Base-by-base conservation (phyloP, 2,797 vertebrate genomes). In the Agapornis canus region DNA sequence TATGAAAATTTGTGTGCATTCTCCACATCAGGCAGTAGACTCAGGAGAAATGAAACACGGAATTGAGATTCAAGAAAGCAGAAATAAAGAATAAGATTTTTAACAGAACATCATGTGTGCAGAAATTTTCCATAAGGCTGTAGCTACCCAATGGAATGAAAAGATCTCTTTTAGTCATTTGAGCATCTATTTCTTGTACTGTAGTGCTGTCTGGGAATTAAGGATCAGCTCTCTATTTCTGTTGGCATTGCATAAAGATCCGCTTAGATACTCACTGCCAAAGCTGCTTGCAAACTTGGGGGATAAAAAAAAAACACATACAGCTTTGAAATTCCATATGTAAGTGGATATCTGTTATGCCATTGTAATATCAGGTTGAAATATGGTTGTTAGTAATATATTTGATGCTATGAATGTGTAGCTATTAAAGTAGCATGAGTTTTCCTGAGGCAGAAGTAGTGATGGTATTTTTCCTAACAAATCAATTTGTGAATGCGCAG, bases 291-390 rank as follows among this genome's bases (percentile, higher is more conserved):
- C 13, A 61, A 19, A 81, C 29, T 12, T 68, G 15, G 4, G 10
- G 7, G 14, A 23, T 49, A 27, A 4, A 45, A 52, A 92, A 82
- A 60, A n/a, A 0, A 0, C 0, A n/a, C 10, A 54, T 5, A 11
- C 2, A 11, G 17, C 25, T 91, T 85, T 68, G 60, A 75, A 83
- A 71, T 83, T 61, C 31, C 37, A 0, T 61, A 10, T 61, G 9
- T 64, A 71, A 92, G 49, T 47, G 7, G 11, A 1, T 68, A 31
- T 39, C 14, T 68, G 7, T 54, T 43, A 32, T 21, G 10, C 13
- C 17, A 18, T 76, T 72, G 13, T 25, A 68, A 11, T 8, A 69
- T 75, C 35, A 4, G 10, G 2, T 56, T 10, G 31, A 68, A 84
- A 37, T 56, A 37, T 5, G 13, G 20, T 52, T 85, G 23, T 14